A percentile compares a stretch with the other conserved stretches of the same genome.
These are phyloP conservation scores for Sorex araneus DNA, from an alignment of 2,113 vertebrate genomes.

Conservation along the genomic window DNA sequence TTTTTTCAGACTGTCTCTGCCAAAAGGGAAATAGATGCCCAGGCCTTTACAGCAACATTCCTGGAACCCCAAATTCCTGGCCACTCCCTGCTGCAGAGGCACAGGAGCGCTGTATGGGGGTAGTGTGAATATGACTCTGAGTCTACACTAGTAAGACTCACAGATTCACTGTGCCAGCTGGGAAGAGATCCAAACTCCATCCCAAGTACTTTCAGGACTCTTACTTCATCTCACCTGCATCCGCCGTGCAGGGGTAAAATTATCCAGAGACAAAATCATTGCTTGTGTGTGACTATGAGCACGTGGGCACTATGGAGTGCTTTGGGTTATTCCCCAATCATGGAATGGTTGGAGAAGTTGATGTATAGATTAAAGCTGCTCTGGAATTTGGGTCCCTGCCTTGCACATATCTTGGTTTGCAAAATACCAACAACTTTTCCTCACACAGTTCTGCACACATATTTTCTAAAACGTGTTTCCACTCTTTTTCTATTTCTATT, in stretches of 20 bases:
- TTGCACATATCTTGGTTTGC: neutral
- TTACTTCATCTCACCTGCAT: neutral
- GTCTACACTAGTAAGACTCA: neutral
- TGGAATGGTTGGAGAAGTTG: neutral
- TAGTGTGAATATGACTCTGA: neutral
- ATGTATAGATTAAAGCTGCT: neutral
- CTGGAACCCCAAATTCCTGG: too few relatives aligned
- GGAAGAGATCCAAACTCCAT: neutral
- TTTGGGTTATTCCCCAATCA: neutral
- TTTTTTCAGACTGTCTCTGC: too few relatives aligned
- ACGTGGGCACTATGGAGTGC: neutral
- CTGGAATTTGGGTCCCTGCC: neutral
- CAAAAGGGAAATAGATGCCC: too few relatives aligned
- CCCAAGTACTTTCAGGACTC: neutral
- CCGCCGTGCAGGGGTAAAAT: neutral
- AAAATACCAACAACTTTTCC: neutral
- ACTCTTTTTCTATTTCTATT: neutral
- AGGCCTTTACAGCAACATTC: too few relatives aligned
- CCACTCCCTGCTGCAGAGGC: too few relatives aligned
- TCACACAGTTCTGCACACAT: neutral
- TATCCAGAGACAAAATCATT: neutral
- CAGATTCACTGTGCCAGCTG: neutral
- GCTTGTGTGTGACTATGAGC: neutral
- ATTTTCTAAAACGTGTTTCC: conserved; percentile 9
- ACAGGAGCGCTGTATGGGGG: too few relatives aligned